Percentiles rank a stretch among this genome's conserved stretches.
Evolutionary conservation across 2,797 vertebrate genomes (phyloP).

Genomic region (Varecia variegata): DNA sequence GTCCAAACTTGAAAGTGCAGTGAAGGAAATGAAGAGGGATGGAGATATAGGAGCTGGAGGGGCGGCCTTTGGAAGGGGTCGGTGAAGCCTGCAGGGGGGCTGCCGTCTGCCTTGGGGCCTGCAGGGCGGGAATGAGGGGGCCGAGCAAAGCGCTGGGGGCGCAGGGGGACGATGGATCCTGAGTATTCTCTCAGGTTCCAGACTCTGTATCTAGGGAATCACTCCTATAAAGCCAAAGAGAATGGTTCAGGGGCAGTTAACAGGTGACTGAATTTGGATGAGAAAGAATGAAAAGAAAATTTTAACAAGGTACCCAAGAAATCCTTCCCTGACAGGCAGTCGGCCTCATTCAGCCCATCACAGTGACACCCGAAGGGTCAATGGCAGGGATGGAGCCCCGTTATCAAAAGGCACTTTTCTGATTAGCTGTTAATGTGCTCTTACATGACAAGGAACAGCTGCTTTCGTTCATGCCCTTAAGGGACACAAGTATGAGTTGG

Average conservation of each 20-base stretch:
- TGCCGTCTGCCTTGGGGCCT: neutral
- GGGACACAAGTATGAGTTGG: neutral
- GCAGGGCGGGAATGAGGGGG: neutral
- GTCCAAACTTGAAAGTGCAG: neutral
- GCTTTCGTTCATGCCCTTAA: neutral
- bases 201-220: neutral
- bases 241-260: neutral
- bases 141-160: neutral
- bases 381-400: neutral
- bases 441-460: neutral
- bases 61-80: neutral
- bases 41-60: fast-evolving
- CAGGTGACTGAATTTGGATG: neutral
- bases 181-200: neutral
- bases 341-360: neutral
- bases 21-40: neutral
- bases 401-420: neutral
- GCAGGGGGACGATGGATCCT: neutral
- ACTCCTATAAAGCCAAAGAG: neutral
- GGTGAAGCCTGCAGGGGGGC: neutral
- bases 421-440: neutral
- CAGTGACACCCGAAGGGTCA: neutral
- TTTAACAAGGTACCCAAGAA: neutral
- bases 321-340: neutral
- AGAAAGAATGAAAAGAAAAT: conserved; percentile 35